These are phyloP conservation scores for Xestia c-nigrum DNA, from an alignment of 2,888 invertebrate species.

Conservation along the genomic window DNA sequence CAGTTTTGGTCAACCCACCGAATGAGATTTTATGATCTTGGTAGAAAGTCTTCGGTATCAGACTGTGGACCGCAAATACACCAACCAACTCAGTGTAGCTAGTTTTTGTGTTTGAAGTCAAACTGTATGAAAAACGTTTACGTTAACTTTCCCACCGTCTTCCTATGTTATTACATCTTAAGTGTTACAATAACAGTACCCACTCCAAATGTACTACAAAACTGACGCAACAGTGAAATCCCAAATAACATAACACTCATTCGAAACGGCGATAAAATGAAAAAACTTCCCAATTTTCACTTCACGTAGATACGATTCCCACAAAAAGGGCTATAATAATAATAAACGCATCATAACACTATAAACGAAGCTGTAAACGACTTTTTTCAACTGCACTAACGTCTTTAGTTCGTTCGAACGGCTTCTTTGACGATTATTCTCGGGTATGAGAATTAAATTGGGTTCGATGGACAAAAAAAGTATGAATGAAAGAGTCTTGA, in stretches of 20 bases:
- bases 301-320: slow-evolving; percentile 64
- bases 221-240: slow-evolving; percentile 57
- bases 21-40: background rate
- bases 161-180: background rate
- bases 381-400: slow-evolving; percentile 74
- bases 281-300: slow-evolving; percentile 62
- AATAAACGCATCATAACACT: slow-evolving; percentile 77
- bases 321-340: slow-evolving; percentile 69
- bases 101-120: background rate
- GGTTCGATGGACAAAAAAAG: slow-evolving; percentile 81
- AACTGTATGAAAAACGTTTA: background rate
- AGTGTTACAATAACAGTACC: slow-evolving; percentile 12
- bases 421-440: slow-evolving; percentile 85
- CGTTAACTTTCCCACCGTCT: background rate
- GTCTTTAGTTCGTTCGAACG: slow-evolving; percentile 73
- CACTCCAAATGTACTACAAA: slow-evolving; percentile 46
- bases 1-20: background rate
- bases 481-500: slow-evolving; percentile 71
- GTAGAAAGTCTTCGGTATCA: background rate
- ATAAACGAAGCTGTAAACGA: slow-evolving; percentile 77
- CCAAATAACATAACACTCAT: slow-evolving; percentile 56
- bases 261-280: slow-evolving; percentile 60
- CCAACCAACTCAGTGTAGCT: background rate
- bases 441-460: slow-evolving; percentile 85
- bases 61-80: background rate